Percentiles rank a stretch among this genome's conserved stretches.
phyloP scores from a whole-genome alignment of 2,113 vertebrate species.

The Myrmecobius fasciatus region DNA sequence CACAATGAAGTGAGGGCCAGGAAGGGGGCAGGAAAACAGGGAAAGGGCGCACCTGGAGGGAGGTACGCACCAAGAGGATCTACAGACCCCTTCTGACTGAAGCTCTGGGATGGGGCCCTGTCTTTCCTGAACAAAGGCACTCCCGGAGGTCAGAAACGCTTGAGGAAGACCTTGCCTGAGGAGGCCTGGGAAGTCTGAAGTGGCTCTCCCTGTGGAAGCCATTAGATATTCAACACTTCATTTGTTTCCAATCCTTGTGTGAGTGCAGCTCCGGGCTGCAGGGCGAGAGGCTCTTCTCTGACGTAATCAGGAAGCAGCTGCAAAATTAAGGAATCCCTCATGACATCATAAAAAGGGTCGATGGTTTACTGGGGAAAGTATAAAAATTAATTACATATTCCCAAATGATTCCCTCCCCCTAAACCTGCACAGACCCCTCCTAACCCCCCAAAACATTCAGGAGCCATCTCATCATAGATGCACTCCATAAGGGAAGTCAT shows the following conservation, averaged over 20 bases:
- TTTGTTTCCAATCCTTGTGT: constrained; percentile 86
- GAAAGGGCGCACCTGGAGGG: constrained; percentile 60
- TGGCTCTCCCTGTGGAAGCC: constrained; percentile 87
- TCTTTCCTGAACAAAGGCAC: constrained; percentile 76
- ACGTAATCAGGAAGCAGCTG: constrained; percentile 92
- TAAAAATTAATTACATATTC: constrained; percentile 89
- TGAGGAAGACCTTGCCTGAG: constrained; percentile 74
- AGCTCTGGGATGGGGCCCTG: constrained; percentile 65
- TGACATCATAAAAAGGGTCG: constrained; percentile 89
- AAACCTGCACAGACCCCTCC: constrained; percentile 63
- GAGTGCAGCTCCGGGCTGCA: constrained; percentile 80
- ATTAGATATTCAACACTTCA: constrained; percentile 91
- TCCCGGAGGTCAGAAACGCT: constrained; percentile 82
- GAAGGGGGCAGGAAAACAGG: constrained; percentile 42
- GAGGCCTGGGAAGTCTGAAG: constrained; percentile 83
- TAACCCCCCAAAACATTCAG: constrained; percentile 52
- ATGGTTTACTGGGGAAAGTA: constrained; percentile 88
- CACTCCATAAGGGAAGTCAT: constrained; percentile 54
- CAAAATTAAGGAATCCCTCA: constrained; percentile 91
- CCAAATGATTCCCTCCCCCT: constrained; percentile 74
- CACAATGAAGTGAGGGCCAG: constrained; percentile 47
- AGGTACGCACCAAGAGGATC: constrained; percentile 36
- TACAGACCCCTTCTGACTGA: constrained; percentile 45
- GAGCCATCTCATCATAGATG: constrained; percentile 42
- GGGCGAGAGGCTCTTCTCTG: constrained; percentile 87